phyloP scores from a whole-genome alignment of 2,888 invertebrate genomes.

The Bimastos eiseni region DNA sequence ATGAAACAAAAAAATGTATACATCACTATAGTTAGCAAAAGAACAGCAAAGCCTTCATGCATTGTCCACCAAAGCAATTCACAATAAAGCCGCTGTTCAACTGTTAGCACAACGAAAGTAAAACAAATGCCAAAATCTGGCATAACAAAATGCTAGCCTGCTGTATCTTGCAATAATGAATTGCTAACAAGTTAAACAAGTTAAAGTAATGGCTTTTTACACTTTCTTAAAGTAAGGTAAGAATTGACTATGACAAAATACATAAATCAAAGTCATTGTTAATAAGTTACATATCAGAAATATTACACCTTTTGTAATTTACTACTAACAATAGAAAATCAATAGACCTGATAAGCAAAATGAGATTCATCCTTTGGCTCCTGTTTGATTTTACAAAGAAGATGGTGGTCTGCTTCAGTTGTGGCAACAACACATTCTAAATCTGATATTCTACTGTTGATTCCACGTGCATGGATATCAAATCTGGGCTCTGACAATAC shows the following conservation, averaged over 20 bases:
- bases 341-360: not conserved
- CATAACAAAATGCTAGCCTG: too few relatives aligned
- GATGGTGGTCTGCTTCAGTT: slow-evolving; percentile 2
- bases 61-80: too few relatives aligned
- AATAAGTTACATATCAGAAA: not conserved
- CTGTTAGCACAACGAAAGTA: too few relatives aligned
- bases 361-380: not conserved
- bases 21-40: too few relatives aligned
- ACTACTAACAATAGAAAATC: not conserved
- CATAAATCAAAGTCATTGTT: not conserved
- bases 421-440: not conserved
- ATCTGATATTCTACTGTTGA: not conserved
- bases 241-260: too few relatives aligned
- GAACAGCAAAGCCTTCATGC: too few relatives aligned
- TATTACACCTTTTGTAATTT: not conserved
- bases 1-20: not conserved
- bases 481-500: not conserved
- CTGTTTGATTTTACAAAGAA: not conserved
- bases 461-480: not conserved
- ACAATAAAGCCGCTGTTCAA: too few relatives aligned
- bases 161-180: too few relatives aligned
- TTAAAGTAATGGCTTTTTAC: too few relatives aligned
- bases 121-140: too few relatives aligned
- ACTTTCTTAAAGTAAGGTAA: too few relatives aligned
- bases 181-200: too few relatives aligned